A percentile compares a stretch with the other conserved stretches of the same genome.
phyloP scores from a whole-genome alignment of 2,113 vertebrate species.

The Pelvicachromis taeniatus region DNA sequence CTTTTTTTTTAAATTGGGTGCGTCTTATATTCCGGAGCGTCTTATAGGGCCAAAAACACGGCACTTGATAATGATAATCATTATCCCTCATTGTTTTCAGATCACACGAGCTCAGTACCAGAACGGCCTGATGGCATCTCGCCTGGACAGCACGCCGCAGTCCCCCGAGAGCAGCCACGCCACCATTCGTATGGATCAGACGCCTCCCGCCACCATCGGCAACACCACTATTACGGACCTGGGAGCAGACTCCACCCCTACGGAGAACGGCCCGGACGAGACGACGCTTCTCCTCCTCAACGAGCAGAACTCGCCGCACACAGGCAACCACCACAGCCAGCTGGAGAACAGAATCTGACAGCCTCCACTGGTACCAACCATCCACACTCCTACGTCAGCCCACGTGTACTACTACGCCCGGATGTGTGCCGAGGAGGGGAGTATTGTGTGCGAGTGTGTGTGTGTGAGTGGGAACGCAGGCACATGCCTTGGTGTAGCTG shows the following conservation, averaged over 20 bases:
- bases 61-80: neutral
- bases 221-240: slow-evolving; percentile 7
- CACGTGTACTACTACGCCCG: slow-evolving; percentile 3
- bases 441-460: neutral
- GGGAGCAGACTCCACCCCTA: slow-evolving; percentile 7
- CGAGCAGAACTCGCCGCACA: slow-evolving; percentile 80
- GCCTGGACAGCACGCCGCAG: slow-evolving; percentile 87
- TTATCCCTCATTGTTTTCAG: slow-evolving; percentile 50
- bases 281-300: slow-evolving; percentile 88
- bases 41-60: too few species aligned
- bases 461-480: neutral
- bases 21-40: too few species aligned
- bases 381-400: neutral
- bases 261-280: slow-evolving; percentile 75
- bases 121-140: slow-evolving; percentile 86
- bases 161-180: slow-evolving; percentile 78
- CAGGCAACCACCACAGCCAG: slow-evolving; percentile 70
- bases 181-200: slow-evolving; percentile 21
- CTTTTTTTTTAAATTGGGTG: too few species aligned
- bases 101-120: slow-evolving; percentile 91
- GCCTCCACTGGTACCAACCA: neutral
- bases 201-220: neutral
- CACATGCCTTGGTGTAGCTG: neutral
- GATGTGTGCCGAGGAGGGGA: slow-evolving; percentile 8
- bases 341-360: slow-evolving; percentile 66